Conservation (phyloP, 2,888 invertebrate genomes). For the Ectemnius lituratus region DNA sequence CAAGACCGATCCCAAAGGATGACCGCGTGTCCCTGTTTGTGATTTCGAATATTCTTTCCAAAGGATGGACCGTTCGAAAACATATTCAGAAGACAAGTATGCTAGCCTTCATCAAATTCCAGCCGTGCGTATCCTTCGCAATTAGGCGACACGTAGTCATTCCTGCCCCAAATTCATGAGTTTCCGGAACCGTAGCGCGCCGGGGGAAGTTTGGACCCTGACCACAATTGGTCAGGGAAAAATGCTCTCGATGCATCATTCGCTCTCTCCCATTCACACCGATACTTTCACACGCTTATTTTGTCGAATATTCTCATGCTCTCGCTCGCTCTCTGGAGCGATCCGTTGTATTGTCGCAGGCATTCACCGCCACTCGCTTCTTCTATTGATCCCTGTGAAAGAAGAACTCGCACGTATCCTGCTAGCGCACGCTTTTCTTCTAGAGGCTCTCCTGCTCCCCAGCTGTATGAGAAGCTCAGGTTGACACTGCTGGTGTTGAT, state of each 20-base stretch:
- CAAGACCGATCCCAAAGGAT: conserved; percentile 36
- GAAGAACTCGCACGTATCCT: conserved; percentile 49
- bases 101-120: too few species aligned
- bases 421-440: conserved; percentile 32
- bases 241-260: conserved; percentile 30
- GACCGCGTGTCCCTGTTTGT: conserved; percentile 45
- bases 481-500: conserved; percentile 48
- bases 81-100: too few species aligned
- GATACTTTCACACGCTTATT: conserved; percentile 23
- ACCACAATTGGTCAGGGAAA: conserved; percentile 40
- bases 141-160: conserved; percentile 46
- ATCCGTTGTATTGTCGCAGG: conserved; percentile 37
- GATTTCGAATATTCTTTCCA: background rate
- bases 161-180: conserved; percentile 47
- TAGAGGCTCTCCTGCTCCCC: conserved; percentile 4
- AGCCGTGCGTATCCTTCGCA: conserved; percentile 19
- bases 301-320: conserved; percentile 43
- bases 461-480: conserved; percentile 61
- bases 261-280: conserved; percentile 34
- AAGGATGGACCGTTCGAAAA: too few species aligned
- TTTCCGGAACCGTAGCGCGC: conserved; percentile 57
- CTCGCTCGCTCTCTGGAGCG: conserved; percentile 44
- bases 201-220: conserved; percentile 53
- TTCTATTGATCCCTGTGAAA: conserved; percentile 35
- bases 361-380: conserved; percentile 44